Evolutionary conservation across 2,113 vertebrate genomes (phyloP).

Genomic region (Tor tambroides): DNA sequence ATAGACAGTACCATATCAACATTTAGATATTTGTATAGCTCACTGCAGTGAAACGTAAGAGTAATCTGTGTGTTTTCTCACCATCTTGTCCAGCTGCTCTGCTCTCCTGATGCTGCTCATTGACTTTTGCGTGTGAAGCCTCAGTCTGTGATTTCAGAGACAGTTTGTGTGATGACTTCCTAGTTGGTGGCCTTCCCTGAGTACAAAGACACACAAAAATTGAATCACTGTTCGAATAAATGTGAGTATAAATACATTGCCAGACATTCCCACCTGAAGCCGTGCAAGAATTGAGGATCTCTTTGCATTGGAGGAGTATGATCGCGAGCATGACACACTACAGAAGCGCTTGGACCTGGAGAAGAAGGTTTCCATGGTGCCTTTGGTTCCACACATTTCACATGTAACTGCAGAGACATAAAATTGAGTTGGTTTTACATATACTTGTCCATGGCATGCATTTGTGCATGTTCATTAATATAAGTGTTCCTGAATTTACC

Average conservation of each 20-base stretch:
- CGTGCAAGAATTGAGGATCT: conserved; percentile 89
- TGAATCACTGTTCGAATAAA: neutral
- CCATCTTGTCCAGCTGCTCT: conserved; percentile 77
- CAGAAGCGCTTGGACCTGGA: conserved; percentile 97
- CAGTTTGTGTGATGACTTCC: conserved; percentile 87
- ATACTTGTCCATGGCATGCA: neutral
- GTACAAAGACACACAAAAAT: conserved; percentile 29
- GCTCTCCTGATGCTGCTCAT: conserved; percentile 75
- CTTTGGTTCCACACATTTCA: conserved; percentile 91
- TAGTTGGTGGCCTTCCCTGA: conserved; percentile 85
- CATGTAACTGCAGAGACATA: conserved; percentile 79
- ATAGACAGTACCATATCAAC: conserved; percentile 7
- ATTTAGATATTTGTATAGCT: neutral
- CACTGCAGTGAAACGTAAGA: neutral
- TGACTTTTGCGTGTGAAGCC: conserved; percentile 76
- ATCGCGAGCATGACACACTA: conserved; percentile 89
- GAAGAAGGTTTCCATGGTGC: conserved; percentile 85
- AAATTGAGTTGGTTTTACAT: neutral
- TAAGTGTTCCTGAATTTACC: conserved; percentile 45
- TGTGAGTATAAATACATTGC: neutral
- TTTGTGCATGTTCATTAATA: neutral
- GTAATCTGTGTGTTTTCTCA: conserved; percentile 54
- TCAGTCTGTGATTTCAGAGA: conserved; percentile 81
- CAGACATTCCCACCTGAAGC: conserved; percentile 79
- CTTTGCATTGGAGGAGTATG: conserved; percentile 95